Percentiles rank a stretch among this genome's conserved stretches.
Conservation (phyloP, 2,113 vertebrate species). For the Procapra przewalskii region DNA sequence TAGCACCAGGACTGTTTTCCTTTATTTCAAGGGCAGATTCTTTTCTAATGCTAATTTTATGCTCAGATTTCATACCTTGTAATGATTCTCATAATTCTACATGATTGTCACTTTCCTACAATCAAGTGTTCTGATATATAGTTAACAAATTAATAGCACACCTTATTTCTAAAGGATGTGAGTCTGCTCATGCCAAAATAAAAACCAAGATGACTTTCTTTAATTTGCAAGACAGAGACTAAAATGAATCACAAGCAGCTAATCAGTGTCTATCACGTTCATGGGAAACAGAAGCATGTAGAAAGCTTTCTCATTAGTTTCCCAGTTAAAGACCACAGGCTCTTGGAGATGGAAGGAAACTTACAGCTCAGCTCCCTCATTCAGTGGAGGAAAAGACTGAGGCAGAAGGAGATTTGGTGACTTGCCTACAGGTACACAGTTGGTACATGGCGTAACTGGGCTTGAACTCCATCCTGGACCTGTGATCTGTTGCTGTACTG, state of each 20-base stretch:
- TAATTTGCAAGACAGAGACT: slow-evolving; percentile 19
- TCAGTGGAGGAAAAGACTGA: background rate
- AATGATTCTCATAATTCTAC: slow-evolving; percentile 43
- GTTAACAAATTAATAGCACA: slow-evolving; percentile 54
- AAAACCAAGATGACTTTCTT: background rate
- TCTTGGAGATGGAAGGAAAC: background rate
- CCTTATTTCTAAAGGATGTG: background rate
- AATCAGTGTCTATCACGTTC: background rate
- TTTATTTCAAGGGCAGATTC: slow-evolving; percentile 50
- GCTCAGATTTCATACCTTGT: slow-evolving; percentile 16
- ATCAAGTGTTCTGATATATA: background rate
- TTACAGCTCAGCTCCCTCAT: background rate
- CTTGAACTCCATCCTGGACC: background rate
- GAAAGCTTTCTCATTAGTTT: background rate
- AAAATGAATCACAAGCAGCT: background rate
- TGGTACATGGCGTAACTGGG: background rate
- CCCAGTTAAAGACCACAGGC: background rate
- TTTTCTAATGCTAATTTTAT: slow-evolving; percentile 42
- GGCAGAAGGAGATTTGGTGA: background rate
- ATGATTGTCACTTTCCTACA: background rate
- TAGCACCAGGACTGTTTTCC: background rate
- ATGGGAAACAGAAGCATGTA: background rate
- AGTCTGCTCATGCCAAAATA: background rate
- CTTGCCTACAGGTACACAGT: background rate
- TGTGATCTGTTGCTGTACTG: background rate